A percentile compares a stretch with the other conserved stretches of the same genome.
phyloP scores from a whole-genome alignment of 2,888 invertebrate genomes.

The Chrysodeixis includens region DNA sequence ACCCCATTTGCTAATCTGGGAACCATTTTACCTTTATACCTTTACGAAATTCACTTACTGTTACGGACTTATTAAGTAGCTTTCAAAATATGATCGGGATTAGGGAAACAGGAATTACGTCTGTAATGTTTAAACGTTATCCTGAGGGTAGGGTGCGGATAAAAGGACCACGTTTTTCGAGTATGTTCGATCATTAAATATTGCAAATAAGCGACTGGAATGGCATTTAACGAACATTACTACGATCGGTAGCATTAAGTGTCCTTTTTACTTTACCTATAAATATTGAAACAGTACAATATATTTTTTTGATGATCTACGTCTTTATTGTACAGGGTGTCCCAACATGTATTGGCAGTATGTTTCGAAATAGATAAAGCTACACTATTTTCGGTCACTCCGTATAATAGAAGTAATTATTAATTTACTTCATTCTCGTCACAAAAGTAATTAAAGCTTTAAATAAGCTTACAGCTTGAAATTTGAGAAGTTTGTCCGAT shows the following conservation, averaged over 20 bases:
- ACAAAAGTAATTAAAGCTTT: not conserved
- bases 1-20: not conserved
- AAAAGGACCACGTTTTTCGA: not conserved
- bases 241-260: not conserved
- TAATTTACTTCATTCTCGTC: not conserved
- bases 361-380: too few species aligned
- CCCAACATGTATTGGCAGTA: too few species aligned
- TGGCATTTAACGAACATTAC: not conserved
- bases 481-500: too few species aligned
- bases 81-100: conserved; percentile 1
- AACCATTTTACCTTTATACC: not conserved
- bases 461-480: too few species aligned
- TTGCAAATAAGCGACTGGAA: not conserved
- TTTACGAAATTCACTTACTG: not conserved
- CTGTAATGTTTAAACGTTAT: conserved; percentile 1
- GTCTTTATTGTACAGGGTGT: too few species aligned
- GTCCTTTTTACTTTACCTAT: too few species aligned
- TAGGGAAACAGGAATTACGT: not conserved
- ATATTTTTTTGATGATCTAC: too few species aligned
- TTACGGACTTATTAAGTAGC: not conserved
- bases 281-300: too few species aligned
- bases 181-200: not conserved
- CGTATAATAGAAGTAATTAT: too few species aligned
- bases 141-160: not conserved
- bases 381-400: too few species aligned